A percentile compares a stretch with the other conserved stretches of the same genome.
These are phyloP conservation scores for Heliconius cydno DNA, from an alignment of 2,888 invertebrate species.

Conservation along the genomic window DNA sequence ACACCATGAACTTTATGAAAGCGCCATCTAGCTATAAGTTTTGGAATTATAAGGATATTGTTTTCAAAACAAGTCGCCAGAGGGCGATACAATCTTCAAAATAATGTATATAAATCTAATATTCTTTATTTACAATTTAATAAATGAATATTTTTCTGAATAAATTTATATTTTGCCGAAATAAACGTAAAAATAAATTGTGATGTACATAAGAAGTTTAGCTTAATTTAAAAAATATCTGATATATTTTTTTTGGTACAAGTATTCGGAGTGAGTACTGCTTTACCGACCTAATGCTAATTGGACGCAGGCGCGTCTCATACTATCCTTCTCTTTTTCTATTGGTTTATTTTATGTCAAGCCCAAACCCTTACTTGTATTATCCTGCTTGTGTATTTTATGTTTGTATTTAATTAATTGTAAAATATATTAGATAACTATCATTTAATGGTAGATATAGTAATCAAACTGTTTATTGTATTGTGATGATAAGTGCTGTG, in stretches of 20 bases:
- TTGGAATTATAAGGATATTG: neutral
- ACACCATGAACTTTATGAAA: neutral
- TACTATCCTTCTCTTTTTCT: slow-evolving; percentile 73
- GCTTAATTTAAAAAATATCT: neutral
- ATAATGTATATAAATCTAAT: neutral
- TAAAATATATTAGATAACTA: slow-evolving; percentile 61
- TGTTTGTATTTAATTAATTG: slow-evolving; percentile 59
- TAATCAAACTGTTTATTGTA: slow-evolving; percentile 69
- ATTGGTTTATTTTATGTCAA: slow-evolving; percentile 82
- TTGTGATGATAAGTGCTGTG: slow-evolving; percentile 84
- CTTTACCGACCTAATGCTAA: slow-evolving; percentile 66
- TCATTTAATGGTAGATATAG: slow-evolving; percentile 74
- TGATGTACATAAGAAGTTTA: neutral
- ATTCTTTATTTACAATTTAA: neutral
- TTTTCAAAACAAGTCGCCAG: neutral
- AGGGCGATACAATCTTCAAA: neutral
- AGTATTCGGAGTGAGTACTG: slow-evolving; percentile 53
- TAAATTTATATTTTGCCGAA: neutral
- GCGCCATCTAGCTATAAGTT: neutral
- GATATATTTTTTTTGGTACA: slow-evolving; percentile 8
- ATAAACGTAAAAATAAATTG: neutral
- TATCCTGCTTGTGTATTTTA: slow-evolving; percentile 76
- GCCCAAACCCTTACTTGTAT: slow-evolving; percentile 74
- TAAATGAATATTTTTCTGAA: neutral
- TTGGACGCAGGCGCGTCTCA: slow-evolving; percentile 76